These are phyloP conservation scores for Ariopsis seemanni DNA, from an alignment of 2,113 vertebrate genomes.

Conservation along the genomic window DNA sequence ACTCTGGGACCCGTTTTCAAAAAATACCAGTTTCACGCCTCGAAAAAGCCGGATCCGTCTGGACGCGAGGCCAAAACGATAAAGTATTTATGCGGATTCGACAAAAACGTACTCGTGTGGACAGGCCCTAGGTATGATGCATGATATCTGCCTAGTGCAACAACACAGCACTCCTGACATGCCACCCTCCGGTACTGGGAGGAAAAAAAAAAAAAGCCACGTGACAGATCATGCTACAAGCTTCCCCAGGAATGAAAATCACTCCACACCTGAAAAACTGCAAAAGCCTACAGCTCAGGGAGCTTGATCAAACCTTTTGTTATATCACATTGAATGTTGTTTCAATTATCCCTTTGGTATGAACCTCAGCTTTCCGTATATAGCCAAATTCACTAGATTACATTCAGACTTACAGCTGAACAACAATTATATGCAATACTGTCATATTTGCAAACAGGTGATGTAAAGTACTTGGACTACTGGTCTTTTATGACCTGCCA, in stretches of 20 bases:
- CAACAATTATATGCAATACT: neutral
- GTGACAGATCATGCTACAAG: neutral
- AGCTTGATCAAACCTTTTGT: neutral
- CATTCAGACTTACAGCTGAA: neutral
- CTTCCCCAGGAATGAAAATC: neutral
- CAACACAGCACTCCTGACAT: neutral
- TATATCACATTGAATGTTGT: neutral
- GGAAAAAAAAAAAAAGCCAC: too few relatives aligned
- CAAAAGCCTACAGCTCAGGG: neutral
- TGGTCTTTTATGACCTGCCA: too few relatives aligned
- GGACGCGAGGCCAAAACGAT: too few relatives aligned
- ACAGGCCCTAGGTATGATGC: neutral
- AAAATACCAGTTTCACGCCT: too few relatives aligned
- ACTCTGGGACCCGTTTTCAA: too few relatives aligned
- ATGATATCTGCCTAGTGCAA: neutral
- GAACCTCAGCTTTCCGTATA: neutral
- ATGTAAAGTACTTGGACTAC: neutral
- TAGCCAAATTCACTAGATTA: neutral
- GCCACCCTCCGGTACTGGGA: neutral
- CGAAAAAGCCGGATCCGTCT: too few relatives aligned
- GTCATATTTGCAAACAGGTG: neutral
- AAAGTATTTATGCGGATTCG: too few relatives aligned
- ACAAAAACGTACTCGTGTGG: too few relatives aligned
- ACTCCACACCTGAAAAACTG: neutral
- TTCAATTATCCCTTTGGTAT: neutral